phyloP scores from a whole-genome alignment of 2,888 invertebrate species.

The Latrodectus elegans region DNA sequence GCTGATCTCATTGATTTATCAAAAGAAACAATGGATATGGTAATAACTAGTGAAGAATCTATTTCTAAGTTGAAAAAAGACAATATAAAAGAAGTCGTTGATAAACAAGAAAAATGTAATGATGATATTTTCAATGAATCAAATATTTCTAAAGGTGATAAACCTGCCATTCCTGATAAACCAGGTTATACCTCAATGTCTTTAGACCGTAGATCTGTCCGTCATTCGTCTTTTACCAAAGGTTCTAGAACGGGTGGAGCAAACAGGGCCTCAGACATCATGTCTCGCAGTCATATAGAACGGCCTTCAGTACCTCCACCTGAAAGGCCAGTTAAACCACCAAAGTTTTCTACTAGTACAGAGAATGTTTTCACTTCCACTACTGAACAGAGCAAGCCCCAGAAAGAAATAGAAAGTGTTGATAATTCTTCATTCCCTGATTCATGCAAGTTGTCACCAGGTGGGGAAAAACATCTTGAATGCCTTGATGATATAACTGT shows the following conservation, averaged over 20 bases:
- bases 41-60: no score
- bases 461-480: neutral
- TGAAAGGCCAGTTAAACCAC: constrained; percentile 38
- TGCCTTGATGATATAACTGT: neutral
- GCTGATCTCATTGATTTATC: constrained; percentile 45
- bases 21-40: neutral
- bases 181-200: constrained; percentile 58
- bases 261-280: constrained; percentile 10
- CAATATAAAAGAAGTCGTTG: neutral
- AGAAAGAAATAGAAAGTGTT: constrained; percentile 1
- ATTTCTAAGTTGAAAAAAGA: neutral
- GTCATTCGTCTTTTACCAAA: neutral
- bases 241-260: neutral
- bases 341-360: constrained; percentile 28
- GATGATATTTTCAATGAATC: neutral
- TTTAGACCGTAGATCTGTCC: constrained; percentile 43
- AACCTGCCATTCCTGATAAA: constrained; percentile 50
- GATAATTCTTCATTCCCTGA: neutral
- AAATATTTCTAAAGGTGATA: constrained; percentile 18
- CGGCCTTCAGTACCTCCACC: constrained; percentile 54
- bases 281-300: constrained; percentile 52
- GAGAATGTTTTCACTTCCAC: constrained; percentile 8
- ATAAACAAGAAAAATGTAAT: constrained; percentile 9
- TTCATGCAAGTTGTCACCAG: neutral
- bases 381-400: neutral